Evolutionary conservation across 2,888 invertebrate genomes (phyloP).

Genomic region (Eupelmus urozonus): DNA sequence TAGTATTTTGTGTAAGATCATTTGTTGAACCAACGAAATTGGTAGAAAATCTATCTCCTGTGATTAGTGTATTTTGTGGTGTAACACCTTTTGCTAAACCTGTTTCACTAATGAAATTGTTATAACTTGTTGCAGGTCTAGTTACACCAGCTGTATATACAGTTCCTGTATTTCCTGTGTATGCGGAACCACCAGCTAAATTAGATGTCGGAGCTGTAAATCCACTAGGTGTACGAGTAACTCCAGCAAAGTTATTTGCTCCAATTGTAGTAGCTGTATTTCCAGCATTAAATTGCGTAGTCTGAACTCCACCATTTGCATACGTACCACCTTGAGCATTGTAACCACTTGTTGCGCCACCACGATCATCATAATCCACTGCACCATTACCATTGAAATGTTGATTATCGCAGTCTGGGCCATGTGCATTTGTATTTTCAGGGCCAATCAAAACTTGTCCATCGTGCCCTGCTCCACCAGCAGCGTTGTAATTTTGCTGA

Average conservation of each 20-base stretch:
- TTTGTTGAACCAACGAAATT: slow-evolving; percentile 36
- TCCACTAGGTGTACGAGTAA: slow-evolving; percentile 33
- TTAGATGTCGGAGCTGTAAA: slow-evolving; percentile 1
- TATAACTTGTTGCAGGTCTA: slow-evolving; percentile 11
- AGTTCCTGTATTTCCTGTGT: slow-evolving; percentile 44
- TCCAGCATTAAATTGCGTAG: slow-evolving; percentile 44
- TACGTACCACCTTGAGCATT: slow-evolving; percentile 31
- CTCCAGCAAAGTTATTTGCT: slow-evolving; percentile 41
- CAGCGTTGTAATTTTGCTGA: slow-evolving; percentile 22
- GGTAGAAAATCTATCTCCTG: slow-evolving; percentile 9
- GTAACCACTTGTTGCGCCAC: slow-evolving; percentile 11
- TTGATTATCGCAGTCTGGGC: slow-evolving; percentile 25
- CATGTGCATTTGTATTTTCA: background rate
- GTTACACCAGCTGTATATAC: slow-evolving; percentile 52
- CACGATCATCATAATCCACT: slow-evolving; percentile 54
- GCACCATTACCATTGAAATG: slow-evolving; percentile 21
- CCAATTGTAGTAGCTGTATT: slow-evolving; percentile 43
- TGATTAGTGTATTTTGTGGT: slow-evolving; percentile 12
- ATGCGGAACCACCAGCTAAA: slow-evolving; percentile 17
- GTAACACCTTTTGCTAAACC: slow-evolving; percentile 7
- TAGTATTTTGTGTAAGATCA: slow-evolving; percentile 24
- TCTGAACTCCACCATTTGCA: background rate
- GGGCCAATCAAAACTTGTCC: slow-evolving; percentile 7
- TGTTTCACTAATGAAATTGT: slow-evolving; percentile 29
- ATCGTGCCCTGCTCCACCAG: background rate